These are phyloP conservation scores for Artibeus jamaicensis DNA, from an alignment of 2,797 vertebrate species.

Conservation along the genomic window DNA sequence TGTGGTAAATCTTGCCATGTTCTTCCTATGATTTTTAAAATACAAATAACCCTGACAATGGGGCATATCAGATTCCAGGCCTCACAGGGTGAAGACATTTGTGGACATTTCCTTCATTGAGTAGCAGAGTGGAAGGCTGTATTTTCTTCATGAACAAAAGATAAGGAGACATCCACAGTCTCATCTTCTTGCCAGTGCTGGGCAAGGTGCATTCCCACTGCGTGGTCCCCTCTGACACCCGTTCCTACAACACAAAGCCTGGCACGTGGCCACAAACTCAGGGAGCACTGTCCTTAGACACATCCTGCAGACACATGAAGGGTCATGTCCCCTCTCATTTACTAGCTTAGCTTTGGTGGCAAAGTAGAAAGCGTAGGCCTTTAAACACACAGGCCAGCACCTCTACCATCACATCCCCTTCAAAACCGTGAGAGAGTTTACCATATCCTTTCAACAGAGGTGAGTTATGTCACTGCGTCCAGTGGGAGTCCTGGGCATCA, in stretches of 20 bases:
- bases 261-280: neutral
- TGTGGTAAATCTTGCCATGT: neutral
- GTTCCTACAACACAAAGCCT: neutral
- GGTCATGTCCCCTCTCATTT: neutral
- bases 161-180: neutral
- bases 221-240: neutral
- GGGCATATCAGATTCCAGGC: neutral
- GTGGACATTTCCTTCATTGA: neutral
- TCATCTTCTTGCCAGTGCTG: neutral
- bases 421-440: neutral
- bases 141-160: neutral
- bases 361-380: neutral
- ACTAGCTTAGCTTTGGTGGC: neutral
- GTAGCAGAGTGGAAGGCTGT: neutral
- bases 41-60: neutral
- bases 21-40: neutral
- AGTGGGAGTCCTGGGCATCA: neutral
- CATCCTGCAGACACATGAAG: neutral
- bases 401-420: neutral
- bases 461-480: accelerated
- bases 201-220: too few relatives aligned
- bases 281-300: neutral
- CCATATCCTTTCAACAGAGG: neutral
- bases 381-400: neutral
- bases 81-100: neutral